phyloP scores from a whole-genome alignment of 2,797 vertebrate genomes.

The Propithecus deckenii region DNA sequence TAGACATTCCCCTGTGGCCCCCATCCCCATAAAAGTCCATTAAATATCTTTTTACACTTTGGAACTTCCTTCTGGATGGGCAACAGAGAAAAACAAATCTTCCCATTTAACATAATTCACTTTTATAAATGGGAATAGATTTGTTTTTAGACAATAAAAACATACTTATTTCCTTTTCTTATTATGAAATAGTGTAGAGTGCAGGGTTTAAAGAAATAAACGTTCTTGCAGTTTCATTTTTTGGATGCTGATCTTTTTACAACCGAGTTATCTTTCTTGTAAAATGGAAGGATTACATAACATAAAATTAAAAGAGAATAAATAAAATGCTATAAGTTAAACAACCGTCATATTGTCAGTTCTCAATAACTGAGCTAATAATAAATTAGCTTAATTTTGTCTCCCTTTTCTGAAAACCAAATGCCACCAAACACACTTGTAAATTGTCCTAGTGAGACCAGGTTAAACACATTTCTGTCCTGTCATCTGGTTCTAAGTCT shows the following conservation, averaged over 20 bases:
- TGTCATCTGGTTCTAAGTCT: neutral
- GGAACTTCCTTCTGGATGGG: neutral
- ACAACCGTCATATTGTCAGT: neutral
- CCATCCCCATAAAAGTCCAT: neutral
- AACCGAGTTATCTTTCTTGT: neutral
- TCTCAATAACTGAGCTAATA: neutral
- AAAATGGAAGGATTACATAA: neutral
- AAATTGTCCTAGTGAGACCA: neutral
- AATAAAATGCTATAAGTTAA: neutral
- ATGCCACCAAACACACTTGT: neutral
- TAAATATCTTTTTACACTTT: neutral
- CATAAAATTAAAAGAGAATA: neutral
- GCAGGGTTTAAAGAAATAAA: neutral
- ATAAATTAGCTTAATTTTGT: neutral
- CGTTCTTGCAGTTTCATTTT: neutral
- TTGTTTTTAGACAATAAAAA: neutral
- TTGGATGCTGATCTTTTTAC: neutral
- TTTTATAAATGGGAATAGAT: slow-evolving; percentile 4
- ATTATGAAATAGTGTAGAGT: neutral
- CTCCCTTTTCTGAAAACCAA: neutral
- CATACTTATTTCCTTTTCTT: neutral
- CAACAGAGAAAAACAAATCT: neutral
- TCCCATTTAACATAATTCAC: neutral
- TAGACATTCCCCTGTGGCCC: neutral
- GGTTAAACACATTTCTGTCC: neutral